Evolutionary conservation across 2,888 invertebrate genomes (phyloP).

Genomic region (Tachystola acroxantha): DNA sequence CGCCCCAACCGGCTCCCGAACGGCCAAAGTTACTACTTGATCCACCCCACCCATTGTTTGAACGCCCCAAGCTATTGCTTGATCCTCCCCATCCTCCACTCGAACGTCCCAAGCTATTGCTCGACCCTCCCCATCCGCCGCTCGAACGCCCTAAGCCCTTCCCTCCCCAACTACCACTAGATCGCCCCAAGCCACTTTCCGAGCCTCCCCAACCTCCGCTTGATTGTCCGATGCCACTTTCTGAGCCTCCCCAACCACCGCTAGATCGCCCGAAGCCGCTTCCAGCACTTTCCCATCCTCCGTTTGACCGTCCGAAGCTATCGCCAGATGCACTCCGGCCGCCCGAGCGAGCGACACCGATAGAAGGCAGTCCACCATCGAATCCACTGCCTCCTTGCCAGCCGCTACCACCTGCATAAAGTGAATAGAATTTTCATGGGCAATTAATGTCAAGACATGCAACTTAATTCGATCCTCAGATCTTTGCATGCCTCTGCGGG

Average conservation of each 20-base stretch:
- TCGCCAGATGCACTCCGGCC: no score
- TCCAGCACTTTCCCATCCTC: neutral
- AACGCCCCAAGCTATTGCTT: constrained; percentile 7
- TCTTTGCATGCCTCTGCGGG: no score
- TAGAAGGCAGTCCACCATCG: constrained; percentile 16
- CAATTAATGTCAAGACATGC: no score
- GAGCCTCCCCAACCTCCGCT: neutral
- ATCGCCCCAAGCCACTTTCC: neutral
- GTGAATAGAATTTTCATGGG: no score
- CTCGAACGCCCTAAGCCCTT: neutral
- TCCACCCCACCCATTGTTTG: constrained; percentile 13
- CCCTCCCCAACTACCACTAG: constrained; percentile 10
- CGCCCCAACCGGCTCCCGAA: constrained; percentile 10
- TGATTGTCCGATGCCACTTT: neutral
- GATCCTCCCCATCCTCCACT: constrained; percentile 14
- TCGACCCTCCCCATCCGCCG: neutral
- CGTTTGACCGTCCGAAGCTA: neutral
- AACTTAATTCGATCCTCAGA: no score
- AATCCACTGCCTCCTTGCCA: constrained; percentile 28
- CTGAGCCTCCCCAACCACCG: neutral
- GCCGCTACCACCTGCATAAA: constrained; percentile 23
- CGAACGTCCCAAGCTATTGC: neutral
- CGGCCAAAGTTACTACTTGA: constrained; percentile 9
- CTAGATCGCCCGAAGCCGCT: neutral
- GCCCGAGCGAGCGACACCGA: constrained; percentile 17